Base-by-base conservation (phyloP, 2,888 invertebrate species). In the Apeira syringaria region DNA sequence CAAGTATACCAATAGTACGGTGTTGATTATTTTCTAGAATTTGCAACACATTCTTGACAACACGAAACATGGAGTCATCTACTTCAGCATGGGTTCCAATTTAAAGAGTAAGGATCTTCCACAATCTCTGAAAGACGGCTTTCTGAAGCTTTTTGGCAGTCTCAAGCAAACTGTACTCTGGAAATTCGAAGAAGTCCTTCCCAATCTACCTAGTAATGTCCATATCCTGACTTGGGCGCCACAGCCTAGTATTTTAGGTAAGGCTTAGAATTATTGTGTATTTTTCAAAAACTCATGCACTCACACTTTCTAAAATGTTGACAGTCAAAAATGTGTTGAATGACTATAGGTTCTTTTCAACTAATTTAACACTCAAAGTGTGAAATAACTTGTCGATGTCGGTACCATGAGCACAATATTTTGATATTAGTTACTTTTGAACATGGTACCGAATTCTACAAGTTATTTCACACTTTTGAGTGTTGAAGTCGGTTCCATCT, bases 161-260 rank as follows among this genome's bases (percentile, higher is more conserved):
- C 51, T 91, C 24, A 80, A 85, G 33, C 81, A 89, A 47, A 78
- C 74, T 1, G 80, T 90, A 0, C 28, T 91, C 1, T 89, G 87
- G 89, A 90, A 87, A 54, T 83, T 80, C 42, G 84, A 84, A 55
- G 74, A 74, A 34, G 50, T 59, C 0, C 27, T 81, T n/a, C 63
- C 69, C 0, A 56, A 69, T 39, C 38, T 67, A 5, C 81, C 84
- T 0, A 62, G 68, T 15, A 90, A 90, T 52, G 78, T 90, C 2
- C 74, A 75, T 29, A 65, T 87, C 3, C 41, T 74, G n/a, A 68
- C 75, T 22, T 90, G 86, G 83, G 71, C 80, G 10, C 83, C 85
- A 1, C 84, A 72, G 37, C 66, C 58, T 5, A 70, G 73, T 29
- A 71, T 82, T 30, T 53, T 80, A 26, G 72, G 79, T 76, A 55